Base-by-base conservation (phyloP, 1,140 invertebrate species). In the Aphaenogaster rudis region DNA sequence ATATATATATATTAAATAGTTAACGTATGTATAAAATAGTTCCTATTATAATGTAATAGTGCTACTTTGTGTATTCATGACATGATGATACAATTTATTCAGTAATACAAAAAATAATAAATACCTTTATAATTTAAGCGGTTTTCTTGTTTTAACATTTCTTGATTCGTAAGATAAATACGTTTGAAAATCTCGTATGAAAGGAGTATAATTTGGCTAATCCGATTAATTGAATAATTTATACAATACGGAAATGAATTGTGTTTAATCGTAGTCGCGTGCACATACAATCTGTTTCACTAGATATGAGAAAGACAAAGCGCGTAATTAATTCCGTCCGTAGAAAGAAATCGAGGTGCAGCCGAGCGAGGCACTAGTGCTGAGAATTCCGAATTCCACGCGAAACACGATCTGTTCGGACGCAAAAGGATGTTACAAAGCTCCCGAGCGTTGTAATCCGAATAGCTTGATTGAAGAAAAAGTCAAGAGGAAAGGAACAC, bases 401-500 rank as follows among this genome's bases (percentile, higher is more conserved):
- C 28, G 57, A 74, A 84, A 59, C 33, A 39, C 67, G 42, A 76
- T 57, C 17, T 28, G 21, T 50, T 82, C 17, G 67, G 21, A 2
- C 33, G 33, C 17, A 66, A 11, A 48, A 79, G 39, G 11, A 48
- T 42, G 78, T 81, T 80, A 61, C 76, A 86, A 86, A 86, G 78
- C 78, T 54, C 21, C n/a, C 11, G 17, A 7, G 8, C 36, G 17
- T 59, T 66, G 66, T 71, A 86, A 82, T 81, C 48, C 42, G 48
- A 50, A 86, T 63, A 72, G 54, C 36, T 52, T 50, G 86, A 82
- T 82, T 82, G 48, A 82, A 1, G 33, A 54, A 82, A 82, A 81
- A 81, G 48, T 21, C 50, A 50, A 80, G 21, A 86, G 48, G 21
- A n/a, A 61, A 36, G n/a, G 54, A 42, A 76, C 39, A 63, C 77